Percentiles rank a stretch among this genome's conserved stretches.
Conservation (phyloP, 2,888 invertebrate genomes). For the Calameuta filiformis region DNA sequence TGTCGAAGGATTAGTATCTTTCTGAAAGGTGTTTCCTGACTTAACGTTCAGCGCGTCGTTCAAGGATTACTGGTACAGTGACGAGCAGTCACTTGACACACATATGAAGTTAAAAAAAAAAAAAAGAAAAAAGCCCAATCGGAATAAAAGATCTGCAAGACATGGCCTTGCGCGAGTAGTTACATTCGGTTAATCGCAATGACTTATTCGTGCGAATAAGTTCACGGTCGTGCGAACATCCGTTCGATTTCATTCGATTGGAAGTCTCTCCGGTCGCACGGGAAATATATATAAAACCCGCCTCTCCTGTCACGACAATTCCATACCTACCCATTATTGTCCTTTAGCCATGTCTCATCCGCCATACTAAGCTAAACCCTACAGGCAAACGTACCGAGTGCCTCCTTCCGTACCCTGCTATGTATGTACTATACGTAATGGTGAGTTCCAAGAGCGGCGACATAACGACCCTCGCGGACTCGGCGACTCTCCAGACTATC, state of each 20-base stretch:
- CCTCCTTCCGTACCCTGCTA: not conserved
- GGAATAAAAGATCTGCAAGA: not conserved
- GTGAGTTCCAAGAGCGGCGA: not conserved
- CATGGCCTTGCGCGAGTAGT: not conserved
- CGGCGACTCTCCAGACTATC: constrained; percentile 1
- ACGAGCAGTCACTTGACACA: constrained; percentile 2
- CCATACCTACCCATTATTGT: not conserved
- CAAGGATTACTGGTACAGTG: constrained; percentile 3
- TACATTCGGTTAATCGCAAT: not conserved
- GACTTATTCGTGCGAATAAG: not conserved
- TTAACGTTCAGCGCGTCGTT: not conserved
- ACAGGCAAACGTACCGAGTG: not conserved
- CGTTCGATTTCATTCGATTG: not conserved
- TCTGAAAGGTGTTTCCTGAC: not conserved
- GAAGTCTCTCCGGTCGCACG: not conserved
- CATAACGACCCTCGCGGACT: not conserved
- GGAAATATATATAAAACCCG: not conserved
- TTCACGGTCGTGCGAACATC: not conserved
- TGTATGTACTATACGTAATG: not conserved
- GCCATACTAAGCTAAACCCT: not conserved
- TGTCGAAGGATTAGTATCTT: not conserved
- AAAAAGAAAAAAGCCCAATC: not conserved
- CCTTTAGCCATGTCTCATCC: not conserved
- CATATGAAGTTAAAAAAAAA: not conserved
- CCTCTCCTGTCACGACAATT: not conserved